Percentiles rank a stretch among this genome's conserved stretches.
These are phyloP conservation scores for Copsychus sechellarum DNA, from an alignment of 2,113 vertebrate species.

Conservation along the genomic window DNA sequence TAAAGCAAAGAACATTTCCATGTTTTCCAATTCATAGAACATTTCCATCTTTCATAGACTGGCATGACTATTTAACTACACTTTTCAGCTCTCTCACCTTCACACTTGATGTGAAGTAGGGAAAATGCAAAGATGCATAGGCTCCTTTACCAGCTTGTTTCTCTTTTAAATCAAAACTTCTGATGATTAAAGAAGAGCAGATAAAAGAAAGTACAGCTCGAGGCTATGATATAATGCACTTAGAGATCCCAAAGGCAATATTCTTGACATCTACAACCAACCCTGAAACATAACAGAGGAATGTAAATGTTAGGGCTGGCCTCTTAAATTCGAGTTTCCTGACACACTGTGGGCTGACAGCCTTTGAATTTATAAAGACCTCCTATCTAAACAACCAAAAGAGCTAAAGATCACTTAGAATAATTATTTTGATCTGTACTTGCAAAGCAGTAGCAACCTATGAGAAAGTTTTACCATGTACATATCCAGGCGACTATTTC, in stretches of 20 bases:
- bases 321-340: slow-evolving; percentile 29
- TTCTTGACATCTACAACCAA: slow-evolving; percentile 8
- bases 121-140: background rate
- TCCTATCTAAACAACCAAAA: background rate
- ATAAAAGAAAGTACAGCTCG: slow-evolving; percentile 2
- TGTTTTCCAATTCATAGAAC: slow-evolving; percentile 34
- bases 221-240: slow-evolving; percentile 35
- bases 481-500: background rate
- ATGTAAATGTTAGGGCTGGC: background rate
- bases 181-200: slow-evolving; percentile 30
- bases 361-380: slow-evolving; percentile 40
- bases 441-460: background rate
- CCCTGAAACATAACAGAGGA: background rate
- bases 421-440: slow-evolving; percentile 12
- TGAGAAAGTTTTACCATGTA: background rate
- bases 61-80: slow-evolving; percentile 23
- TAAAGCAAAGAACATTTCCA: slow-evolving; percentile 46
- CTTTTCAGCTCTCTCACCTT: background rate
- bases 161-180: slow-evolving; percentile 47
- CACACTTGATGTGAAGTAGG: background rate
- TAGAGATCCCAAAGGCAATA: slow-evolving; percentile 47
- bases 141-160: slow-evolving; percentile 11
- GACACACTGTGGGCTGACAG: background rate
- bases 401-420: background rate
- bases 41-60: background rate